These are phyloP conservation scores for Microdon myrmicae DNA, from an alignment of 2,888 invertebrate species.

Conservation along the genomic window DNA sequence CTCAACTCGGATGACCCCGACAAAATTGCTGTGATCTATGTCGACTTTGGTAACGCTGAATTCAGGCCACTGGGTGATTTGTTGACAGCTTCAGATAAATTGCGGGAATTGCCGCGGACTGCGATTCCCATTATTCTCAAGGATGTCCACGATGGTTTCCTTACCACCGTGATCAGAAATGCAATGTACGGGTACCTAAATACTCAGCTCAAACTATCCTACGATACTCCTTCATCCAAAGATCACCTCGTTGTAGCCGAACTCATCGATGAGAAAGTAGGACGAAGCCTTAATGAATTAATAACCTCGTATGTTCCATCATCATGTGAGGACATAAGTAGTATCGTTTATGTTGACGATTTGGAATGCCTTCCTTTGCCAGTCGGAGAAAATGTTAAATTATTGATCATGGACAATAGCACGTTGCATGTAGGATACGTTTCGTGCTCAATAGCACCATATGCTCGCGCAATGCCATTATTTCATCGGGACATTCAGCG, in stretches of 20 bases:
- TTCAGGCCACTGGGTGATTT: constrained; percentile 55
- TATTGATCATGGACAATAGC: constrained; percentile 62
- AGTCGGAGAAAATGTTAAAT: constrained; percentile 56
- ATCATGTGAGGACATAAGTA: too few relatives aligned
- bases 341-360: too few relatives aligned
- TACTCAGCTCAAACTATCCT: constrained; percentile 56
- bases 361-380: constrained; percentile 55
- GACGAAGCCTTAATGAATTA: constrained; percentile 59
- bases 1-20: constrained; percentile 55
- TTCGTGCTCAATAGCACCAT: constrained; percentile 58
- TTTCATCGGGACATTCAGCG: constrained; percentile 59
- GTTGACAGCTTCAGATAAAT: constrained; percentile 55
- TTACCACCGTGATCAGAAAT: constrained; percentile 56
- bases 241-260: constrained; percentile 56
- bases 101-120: constrained; percentile 56
- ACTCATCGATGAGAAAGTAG: constrained; percentile 56
- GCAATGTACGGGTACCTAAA: constrained; percentile 57
- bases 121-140: constrained; percentile 59
- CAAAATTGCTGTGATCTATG: constrained; percentile 58
- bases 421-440: constrained; percentile 58
- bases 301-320: constrained; percentile 55
- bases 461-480: constrained; percentile 57
- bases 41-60: constrained; percentile 63
- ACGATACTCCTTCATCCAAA: constrained; percentile 51
- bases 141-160: constrained; percentile 57